Conservation (phyloP, 2,888 invertebrate genomes). For the Dryobota labecula region DNA sequence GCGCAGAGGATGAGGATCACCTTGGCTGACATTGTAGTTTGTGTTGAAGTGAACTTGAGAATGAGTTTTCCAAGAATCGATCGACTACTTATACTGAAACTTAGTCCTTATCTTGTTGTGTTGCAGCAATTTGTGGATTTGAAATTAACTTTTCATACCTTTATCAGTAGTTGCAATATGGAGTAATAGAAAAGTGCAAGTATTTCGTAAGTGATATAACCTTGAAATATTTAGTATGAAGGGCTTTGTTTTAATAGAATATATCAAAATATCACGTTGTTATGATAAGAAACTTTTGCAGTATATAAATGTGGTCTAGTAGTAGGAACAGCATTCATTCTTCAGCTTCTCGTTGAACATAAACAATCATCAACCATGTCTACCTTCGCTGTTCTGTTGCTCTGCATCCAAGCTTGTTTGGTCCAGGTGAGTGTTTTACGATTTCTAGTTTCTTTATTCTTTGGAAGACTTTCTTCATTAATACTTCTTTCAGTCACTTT, state of each 20-base stretch:
- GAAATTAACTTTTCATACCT: background rate
- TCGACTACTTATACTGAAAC: background rate
- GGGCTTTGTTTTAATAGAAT: background rate
- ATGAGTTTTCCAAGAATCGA: background rate
- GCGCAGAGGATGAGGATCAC: slow-evolving; percentile 28
- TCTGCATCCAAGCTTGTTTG: slow-evolving; percentile 73
- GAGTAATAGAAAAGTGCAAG: slow-evolving; percentile 3
- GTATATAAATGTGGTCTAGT: background rate
- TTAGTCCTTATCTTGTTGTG: background rate
- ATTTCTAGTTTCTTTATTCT: background rate
- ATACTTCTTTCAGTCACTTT: no score
- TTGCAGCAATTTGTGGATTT: slow-evolving; percentile 9
- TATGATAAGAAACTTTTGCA: background rate
- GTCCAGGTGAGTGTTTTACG: slow-evolving; percentile 63
- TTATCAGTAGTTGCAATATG: slow-evolving; percentile 14
- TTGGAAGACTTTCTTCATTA: no score
- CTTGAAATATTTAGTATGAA: background rate
- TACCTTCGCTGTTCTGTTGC: slow-evolving; percentile 66
- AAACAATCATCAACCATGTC: slow-evolving; percentile 50
- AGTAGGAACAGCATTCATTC: background rate
- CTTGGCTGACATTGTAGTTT: slow-evolving; percentile 20
- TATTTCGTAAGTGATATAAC: background rate
- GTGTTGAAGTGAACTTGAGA: background rate
- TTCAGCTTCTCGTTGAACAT: background rate
- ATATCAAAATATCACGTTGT: background rate